Base-by-base conservation (phyloP, 1,140 invertebrate genomes). In the Leptopilina boulardi region DNA sequence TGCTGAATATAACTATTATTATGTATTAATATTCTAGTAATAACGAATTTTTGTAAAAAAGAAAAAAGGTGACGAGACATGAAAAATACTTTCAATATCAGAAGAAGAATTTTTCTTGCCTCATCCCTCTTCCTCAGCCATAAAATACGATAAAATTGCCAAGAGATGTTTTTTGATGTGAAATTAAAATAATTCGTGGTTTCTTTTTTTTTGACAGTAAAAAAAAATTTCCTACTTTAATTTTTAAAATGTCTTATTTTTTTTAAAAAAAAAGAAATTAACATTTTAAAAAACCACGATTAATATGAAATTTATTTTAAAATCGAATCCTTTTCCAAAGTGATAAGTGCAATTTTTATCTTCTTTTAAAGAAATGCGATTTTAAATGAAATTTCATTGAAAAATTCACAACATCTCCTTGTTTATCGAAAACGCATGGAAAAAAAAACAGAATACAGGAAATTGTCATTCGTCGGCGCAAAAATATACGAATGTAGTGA, bases 1-100 rank as follows among this genome's bases (percentile, higher is more conserved):
- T 91, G 90, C 88, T 90, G 88, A 89, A 89, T 89, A 90, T 89
- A 89, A n/a, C 83, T 87, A 87, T 87, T 86, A 84, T 78, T 80
- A 81, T 82, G 80, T 81, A 79, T 75, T 84, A 85, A 79, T 82
- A 85, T 82, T 73, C 70, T 84, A 84, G 78, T 82, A 76, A 83
- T 86, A 85, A 83, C 70, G 79, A 80, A 71, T n/a, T 30, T 74
- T 23, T 51, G 34, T 9, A 38, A 38, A 34, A 34, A 34, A 34
- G 6, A 34, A 34, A 34, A 34, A 76, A 70, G 56, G 23, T 30
- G 71, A 34, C 19, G 42, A 73, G 47, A 5, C 56, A 59, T 8
- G 47, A n/a, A 59, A 75, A 73, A 84, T 73, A 66, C 18, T 30
- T 78, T 84, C 54, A 73, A 41, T 72, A 41, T 71, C 11, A 54